Percentiles rank a stretch among this genome's conserved stretches.
Evolutionary conservation across 37 sponge, comb jelly and placozoan genomes (phyloP).

Genomic region (Mnemiopsis leidyi): DNA sequence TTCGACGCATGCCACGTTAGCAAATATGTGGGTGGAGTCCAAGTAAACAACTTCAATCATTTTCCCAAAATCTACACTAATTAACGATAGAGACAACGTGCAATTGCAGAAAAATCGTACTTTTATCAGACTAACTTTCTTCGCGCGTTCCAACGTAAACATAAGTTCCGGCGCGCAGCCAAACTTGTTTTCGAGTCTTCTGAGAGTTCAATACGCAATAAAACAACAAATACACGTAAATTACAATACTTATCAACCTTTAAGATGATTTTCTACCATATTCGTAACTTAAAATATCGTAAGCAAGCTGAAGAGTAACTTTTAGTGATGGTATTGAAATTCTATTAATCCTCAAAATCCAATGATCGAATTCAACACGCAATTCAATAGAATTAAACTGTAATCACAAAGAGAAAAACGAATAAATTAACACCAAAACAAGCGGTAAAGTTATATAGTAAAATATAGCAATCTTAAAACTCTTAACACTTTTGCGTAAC

Average conservation of each 20-base stretch:
- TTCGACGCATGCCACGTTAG: not conserved
- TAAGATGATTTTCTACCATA: not conserved
- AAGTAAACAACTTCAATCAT: not conserved
- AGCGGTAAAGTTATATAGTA: not conserved
- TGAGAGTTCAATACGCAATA: not conserved
- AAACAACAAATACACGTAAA: not conserved
- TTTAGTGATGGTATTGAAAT: not conserved
- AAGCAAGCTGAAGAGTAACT: not conserved
- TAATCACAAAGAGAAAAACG: not conserved
- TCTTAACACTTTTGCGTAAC: not conserved
- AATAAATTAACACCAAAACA: conserved; percentile 12
- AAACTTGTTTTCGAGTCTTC: too few species aligned
- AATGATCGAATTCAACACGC: not conserved
- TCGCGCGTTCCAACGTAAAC: not conserved
- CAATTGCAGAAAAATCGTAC: not conserved
- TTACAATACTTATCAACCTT: not conserved
- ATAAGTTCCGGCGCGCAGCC: not conserved
- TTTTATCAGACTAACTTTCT: not conserved
- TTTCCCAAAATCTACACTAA: not conserved
- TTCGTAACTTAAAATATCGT: not conserved
- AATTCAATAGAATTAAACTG: not conserved
- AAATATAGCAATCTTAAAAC: conserved; percentile 20
- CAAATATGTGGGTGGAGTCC: not conserved
- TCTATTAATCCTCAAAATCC: not conserved
- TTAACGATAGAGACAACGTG: not conserved